Conservation (phyloP, 2,888 invertebrate species). For the Schizaphis graminum region DNA sequence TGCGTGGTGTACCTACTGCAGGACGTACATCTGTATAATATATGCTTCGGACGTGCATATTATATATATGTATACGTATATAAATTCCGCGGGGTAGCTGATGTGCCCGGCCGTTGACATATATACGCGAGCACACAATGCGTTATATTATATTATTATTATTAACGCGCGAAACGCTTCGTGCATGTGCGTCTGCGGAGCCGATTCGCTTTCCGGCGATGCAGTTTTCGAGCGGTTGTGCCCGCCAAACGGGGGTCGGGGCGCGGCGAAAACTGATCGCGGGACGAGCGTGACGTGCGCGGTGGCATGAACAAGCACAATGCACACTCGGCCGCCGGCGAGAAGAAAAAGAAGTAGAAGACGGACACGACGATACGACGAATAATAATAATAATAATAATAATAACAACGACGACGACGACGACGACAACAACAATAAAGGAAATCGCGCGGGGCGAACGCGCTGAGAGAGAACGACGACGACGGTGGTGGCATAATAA, state of each 20-base stretch:
- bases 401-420: not conserved
- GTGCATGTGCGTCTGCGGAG: not conserved
- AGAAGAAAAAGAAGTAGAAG: slow-evolving; percentile 4
- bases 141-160: not conserved
- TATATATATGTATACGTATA: too few relatives aligned
- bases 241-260: too few relatives aligned
- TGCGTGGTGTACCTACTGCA: not conserved
- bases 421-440: slow-evolving; percentile 6
- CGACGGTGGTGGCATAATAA: not conserved
- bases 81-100: not conserved
- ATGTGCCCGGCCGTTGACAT: not conserved
- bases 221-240: not conserved
- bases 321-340: slow-evolving; percentile 6
- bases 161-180: not conserved
- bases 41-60: too few relatives aligned
- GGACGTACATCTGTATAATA: not conserved
- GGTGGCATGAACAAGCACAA: slow-evolving; percentile 11
- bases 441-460: not conserved
- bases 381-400: not conserved
- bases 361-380: not conserved
- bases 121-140: not conserved
- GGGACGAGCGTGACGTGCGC: slow-evolving; percentile 8
- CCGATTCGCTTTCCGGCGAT: not conserved
- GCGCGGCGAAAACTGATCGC: not conserved
- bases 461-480: not conserved